A percentile compares a stretch with the other conserved stretches of the same genome.
phyloP scores from a whole-genome alignment of 2,113 vertebrate species.

The Saccopteryx bilineata region DNA sequence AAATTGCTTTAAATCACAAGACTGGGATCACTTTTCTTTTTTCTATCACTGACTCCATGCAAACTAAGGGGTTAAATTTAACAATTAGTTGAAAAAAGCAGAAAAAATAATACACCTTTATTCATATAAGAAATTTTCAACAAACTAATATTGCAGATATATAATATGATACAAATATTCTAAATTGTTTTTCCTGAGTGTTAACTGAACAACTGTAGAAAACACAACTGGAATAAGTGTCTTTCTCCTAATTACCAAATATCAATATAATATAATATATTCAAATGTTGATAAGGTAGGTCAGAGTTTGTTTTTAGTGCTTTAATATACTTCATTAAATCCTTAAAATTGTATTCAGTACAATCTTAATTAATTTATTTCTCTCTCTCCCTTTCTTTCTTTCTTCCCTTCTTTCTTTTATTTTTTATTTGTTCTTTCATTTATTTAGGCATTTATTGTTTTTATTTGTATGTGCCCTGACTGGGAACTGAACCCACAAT shows the following conservation, averaged over 20 bases:
- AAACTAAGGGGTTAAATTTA: background rate
- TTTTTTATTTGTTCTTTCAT: too few relatives aligned
- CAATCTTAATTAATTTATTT: background rate
- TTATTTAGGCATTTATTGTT: too few relatives aligned
- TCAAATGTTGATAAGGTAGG: background rate
- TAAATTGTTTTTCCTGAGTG: background rate
- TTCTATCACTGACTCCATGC: background rate
- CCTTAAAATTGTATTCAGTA: background rate
- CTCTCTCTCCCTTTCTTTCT: too few relatives aligned
- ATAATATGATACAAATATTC: background rate
- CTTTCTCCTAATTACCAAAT: background rate
- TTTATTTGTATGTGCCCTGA: too few relatives aligned
- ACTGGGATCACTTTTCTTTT: background rate
- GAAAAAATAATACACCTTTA: background rate
- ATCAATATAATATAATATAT: background rate
- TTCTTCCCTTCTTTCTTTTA: too few relatives aligned
- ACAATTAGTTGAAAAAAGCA: background rate
- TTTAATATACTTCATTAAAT: background rate
- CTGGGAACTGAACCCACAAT: too few relatives aligned
- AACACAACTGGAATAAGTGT: background rate
- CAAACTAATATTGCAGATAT: background rate
- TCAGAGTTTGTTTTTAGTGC: background rate
- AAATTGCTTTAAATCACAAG: slow-evolving; percentile 17
- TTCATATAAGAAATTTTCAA: background rate
- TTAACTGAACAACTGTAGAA: background rate